Evolutionary conservation across 53 echinoderm and acorn worm species (phyloP), one percentile per base, ranked within the genome.

Genomic region (Mesocentrotus franciscanus): DNA sequence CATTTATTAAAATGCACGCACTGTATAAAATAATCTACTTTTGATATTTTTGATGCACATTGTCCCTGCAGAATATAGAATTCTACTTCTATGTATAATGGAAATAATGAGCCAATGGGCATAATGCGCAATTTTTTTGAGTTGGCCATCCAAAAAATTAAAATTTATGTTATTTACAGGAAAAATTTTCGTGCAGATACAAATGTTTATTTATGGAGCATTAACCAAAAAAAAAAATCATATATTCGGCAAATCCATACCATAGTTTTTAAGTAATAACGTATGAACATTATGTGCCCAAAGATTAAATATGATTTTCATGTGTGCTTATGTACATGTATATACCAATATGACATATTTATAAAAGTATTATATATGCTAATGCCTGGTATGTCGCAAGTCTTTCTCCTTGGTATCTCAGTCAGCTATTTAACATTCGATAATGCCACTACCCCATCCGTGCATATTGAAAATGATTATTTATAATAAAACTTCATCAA

Each of bases 401-500:
- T 24, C 68, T 68, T 68, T 22, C 24, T 20, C 68, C 20, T 22
- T 68, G 26, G 29, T 15, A 76, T 30, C 81, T 22, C 22, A 81
- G 81, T 42, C 81, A 42, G 81, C 20, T 81, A 42, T 39, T 42
- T 1, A 18, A 81, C 22, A 81, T 87, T 57, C 27, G n/a, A 58
- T 27, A 34, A 81, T 81, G 87, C 85, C 14, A 8, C 26, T 13
- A 14, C 20, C 59, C 27, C 12, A 24, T 2, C 56, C 27, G 0
- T 81, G 81, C 81, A 22, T 15, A 58, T 35, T 85, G 4, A 12
- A 26, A 27, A 87, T 57, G 57, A 87, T 87, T n/a, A 56, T 87
- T 59, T 29, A 33, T 20, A 87, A 87, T 87, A 56, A 58, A 87
- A 57, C 27, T 87, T 87, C n/a, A 87, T 57, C 87, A 87, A 87